Evolutionary conservation across 2,113 vertebrate genomes (phyloP).

Genomic region (Grallaria varia): DNA sequence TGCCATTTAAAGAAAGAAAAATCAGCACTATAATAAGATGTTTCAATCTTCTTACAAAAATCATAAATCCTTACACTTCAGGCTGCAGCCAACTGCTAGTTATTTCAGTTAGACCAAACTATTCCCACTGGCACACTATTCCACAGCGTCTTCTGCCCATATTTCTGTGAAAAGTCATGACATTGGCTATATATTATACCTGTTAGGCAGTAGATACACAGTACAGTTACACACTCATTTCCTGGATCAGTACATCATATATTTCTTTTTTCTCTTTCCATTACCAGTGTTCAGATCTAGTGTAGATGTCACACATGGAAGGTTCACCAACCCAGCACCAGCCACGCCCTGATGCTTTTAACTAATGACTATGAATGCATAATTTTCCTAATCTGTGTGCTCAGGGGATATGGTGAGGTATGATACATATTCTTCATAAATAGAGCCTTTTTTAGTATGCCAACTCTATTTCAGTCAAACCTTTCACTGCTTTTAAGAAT

Average conservation of each 20-base stretch:
- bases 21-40: not conserved
- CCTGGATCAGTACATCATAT: not conserved
- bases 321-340: not conserved
- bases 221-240: not conserved
- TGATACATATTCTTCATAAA: not conserved
- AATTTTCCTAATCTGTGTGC: not conserved
- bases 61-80: not conserved
- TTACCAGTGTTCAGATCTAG: not conserved
- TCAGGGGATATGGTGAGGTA: not conserved
- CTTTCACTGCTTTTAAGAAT: not conserved
- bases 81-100: not conserved
- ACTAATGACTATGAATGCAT: not conserved
- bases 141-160: not conserved
- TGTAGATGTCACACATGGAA: not conserved
- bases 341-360: not conserved
- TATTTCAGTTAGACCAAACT: not conserved
- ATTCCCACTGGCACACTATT: not conserved
- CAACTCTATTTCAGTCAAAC: not conserved
- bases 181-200: not conserved
- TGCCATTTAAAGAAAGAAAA: not conserved
- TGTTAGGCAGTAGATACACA: rapidly evolving
- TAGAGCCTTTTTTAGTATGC: not conserved
- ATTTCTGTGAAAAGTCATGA: not conserved
- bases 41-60: not conserved
- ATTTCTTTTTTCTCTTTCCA: not conserved